Percentiles rank a stretch among this genome's conserved stretches.
Conservation (phyloP, 2,888 invertebrate genomes). For the Baronia brevicornis region DNA sequence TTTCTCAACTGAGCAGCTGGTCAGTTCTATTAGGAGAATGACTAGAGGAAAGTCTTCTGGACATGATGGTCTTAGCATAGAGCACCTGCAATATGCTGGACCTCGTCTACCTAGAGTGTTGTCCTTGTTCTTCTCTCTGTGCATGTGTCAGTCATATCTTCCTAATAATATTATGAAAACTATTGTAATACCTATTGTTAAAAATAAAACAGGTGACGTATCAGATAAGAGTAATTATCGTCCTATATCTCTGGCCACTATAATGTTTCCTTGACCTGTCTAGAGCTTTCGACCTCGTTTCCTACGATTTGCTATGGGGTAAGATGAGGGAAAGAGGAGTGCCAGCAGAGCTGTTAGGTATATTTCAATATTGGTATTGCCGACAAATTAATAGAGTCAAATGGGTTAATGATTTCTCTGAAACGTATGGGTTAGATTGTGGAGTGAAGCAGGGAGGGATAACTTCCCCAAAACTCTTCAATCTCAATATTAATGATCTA, state of each 20-base stretch:
- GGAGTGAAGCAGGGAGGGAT: slow-evolving; percentile 16
- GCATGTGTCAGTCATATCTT: slow-evolving; percentile 15
- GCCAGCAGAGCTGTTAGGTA: not conserved
- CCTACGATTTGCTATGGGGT: slow-evolving; percentile 16
- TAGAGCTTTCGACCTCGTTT: slow-evolving; percentile 18
- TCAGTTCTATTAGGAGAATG: slow-evolving; percentile 7
- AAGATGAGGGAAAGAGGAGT: slow-evolving; percentile 9
- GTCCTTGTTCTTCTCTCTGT: slow-evolving; percentile 16
- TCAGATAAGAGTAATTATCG: slow-evolving; percentile 18
- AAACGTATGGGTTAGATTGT: slow-evolving; percentile 9
- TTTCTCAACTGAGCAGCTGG: slow-evolving; percentile 6
- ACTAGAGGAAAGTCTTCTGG: slow-evolving; percentile 14
- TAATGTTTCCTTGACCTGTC: slow-evolving; percentile 15
- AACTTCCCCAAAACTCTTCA: slow-evolving; percentile 15
- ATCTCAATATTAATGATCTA: slow-evolving; percentile 13
- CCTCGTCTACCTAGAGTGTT: slow-evolving; percentile 16
- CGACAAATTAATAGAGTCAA: slow-evolving; percentile 9
- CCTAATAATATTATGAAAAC: slow-evolving; percentile 13
- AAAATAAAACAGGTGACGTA: slow-evolving; percentile 20
- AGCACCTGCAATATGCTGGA: slow-evolving; percentile 19
- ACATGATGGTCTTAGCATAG: slow-evolving; percentile 18
- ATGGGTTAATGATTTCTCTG: slow-evolving; percentile 7
- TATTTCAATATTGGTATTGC: slow-evolving; percentile 5
- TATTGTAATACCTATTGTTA: slow-evolving; percentile 19
- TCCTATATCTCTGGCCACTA: slow-evolving; percentile 20